A percentile compares a stretch with the other conserved stretches of the same genome.
Conservation (phyloP, 2,797 vertebrate genomes). For the Lophius americanus region DNA sequence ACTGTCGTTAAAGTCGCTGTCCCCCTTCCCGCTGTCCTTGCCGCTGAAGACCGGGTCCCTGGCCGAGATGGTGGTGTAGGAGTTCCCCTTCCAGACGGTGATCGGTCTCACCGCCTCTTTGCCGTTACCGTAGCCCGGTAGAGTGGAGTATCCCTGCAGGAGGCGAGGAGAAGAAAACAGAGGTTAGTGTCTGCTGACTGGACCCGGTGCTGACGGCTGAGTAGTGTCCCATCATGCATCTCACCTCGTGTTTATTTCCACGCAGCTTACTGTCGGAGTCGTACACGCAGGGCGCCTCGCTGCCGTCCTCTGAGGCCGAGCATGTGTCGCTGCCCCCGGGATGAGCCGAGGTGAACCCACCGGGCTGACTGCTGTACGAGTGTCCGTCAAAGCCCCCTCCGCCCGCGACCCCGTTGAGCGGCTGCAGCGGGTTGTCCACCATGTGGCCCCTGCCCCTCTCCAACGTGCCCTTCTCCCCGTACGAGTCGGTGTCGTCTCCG, state of each 20-base stretch:
- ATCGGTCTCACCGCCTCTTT: constrained; percentile 90
- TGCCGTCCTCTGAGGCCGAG: constrained; percentile 85
- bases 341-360: constrained; percentile 82
- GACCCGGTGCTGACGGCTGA: constrained; percentile 4
- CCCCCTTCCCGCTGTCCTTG: constrained; percentile 97
- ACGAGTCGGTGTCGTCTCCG: constrained; percentile 77
- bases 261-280: constrained; percentile 88
- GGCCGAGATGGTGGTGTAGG: constrained; percentile 92
- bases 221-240: constrained; percentile 37
- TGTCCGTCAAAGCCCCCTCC: constrained; percentile 85
- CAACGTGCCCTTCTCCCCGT: constrained; percentile 85
- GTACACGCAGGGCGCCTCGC: constrained; percentile 86
- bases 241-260: constrained; percentile 88
- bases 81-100: constrained; percentile 95
- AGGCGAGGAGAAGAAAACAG: constrained; percentile 6
- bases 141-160: constrained; percentile 86
- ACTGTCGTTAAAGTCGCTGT: constrained; percentile 98
- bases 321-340: constrained; percentile 85
- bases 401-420: constrained; percentile 68
- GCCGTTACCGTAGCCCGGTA: constrained; percentile 85
- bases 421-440: constrained; percentile 80
- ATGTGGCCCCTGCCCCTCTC: constrained; percentile 84
- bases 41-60: constrained; percentile 94
- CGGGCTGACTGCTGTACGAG: constrained; percentile 88
- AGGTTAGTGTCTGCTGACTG: constrained; percentile 40